Evolutionary conservation across 2,113 vertebrate genomes (phyloP).

Genomic region (Telmatochromis bifrenatus): DNA sequence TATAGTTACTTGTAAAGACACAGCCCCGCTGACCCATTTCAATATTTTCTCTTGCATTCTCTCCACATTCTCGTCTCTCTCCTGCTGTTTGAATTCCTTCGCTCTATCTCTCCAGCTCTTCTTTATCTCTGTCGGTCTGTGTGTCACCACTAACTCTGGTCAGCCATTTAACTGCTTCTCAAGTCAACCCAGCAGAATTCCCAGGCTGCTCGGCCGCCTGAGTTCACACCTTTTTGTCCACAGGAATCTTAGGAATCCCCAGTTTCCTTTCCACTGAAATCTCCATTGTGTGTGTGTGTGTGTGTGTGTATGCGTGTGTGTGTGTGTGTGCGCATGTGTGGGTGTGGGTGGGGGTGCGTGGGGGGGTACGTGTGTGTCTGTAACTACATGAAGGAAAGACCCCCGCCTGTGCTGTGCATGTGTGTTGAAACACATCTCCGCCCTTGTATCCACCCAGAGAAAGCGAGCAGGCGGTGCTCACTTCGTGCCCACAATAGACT

Average conservation of each 20-base stretch:
- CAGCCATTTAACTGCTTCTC: conserved; percentile 36
- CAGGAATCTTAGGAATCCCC: conserved; percentile 71
- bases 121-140: background rate
- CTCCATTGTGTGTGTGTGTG: conserved; percentile 44
- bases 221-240: conserved; percentile 71
- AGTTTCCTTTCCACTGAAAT: conserved; percentile 57
- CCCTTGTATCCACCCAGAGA: conserved; percentile 58
- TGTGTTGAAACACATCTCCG: conserved; percentile 59
- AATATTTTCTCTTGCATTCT: background rate
- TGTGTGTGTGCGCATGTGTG: background rate
- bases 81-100: background rate
- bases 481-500: conserved; percentile 45
- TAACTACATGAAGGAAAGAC: conserved; percentile 37
- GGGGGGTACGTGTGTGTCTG: conserved; percentile 1
- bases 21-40: background rate
- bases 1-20: background rate
- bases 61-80: background rate
- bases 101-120: background rate
- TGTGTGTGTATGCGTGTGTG: background rate
- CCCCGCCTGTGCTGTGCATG: conserved; percentile 30
- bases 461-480: conserved; percentile 22
- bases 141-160: conserved; percentile 25
- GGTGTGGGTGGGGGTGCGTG: accelerated
- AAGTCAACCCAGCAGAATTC: conserved; percentile 37
- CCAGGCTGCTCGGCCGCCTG: conserved; percentile 51